phyloP scores from a whole-genome alignment of 2,113 vertebrate species.

The Smithornis capensis region DNA sequence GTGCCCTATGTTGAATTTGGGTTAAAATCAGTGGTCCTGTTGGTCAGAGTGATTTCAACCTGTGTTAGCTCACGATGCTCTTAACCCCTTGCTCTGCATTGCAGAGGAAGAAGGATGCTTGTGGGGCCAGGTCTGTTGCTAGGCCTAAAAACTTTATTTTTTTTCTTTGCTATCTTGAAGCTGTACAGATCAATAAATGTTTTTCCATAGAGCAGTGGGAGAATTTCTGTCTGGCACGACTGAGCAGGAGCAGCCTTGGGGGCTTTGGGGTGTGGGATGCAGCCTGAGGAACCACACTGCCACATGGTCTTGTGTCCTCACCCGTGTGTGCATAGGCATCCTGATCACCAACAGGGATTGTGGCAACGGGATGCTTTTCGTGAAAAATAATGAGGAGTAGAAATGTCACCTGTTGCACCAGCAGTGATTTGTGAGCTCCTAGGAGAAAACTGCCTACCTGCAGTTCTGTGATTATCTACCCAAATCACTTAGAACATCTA shows the following conservation, averaged over 20 bases:
- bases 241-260: neutral
- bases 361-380: fast-evolving
- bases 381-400: neutral
- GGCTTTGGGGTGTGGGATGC: neutral
- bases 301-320: fast-evolving
- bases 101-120: neutral
- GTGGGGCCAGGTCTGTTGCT: neutral
- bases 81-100: neutral
- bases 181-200: neutral
- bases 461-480: neutral
- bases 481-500: fast-evolving
- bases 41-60: neutral
- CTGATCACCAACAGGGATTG: fast-evolving
- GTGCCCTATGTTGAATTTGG: neutral
- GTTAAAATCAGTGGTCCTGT: neutral
- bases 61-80: fast-evolving
- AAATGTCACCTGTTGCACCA: neutral
- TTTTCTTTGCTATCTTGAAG: neutral
- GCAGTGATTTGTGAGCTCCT: neutral
- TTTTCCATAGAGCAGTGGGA: neutral
- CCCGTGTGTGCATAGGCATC: neutral
- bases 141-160: neutral
- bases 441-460: neutral
- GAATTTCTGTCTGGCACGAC: neutral
- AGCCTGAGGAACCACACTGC: neutral